phyloP scores from a whole-genome alignment of 2,113 vertebrate genomes.

The Labeo rohita region DNA sequence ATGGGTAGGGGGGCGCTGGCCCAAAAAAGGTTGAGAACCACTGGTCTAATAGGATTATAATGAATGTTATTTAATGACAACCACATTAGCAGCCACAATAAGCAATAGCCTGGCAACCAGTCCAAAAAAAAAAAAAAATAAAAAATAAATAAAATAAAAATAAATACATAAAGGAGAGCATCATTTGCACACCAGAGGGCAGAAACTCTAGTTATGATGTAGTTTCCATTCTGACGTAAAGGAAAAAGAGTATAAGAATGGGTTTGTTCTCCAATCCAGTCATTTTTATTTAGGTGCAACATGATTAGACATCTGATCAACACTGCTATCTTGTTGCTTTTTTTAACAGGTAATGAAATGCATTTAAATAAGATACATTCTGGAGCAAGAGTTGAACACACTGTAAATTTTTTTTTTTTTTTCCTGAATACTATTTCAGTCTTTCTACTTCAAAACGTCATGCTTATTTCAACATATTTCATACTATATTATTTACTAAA shows the following conservation, averaged over 20 bases:
- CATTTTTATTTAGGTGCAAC: not conserved
- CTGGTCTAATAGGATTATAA: too few relatives aligned
- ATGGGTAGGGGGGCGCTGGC: too few relatives aligned
- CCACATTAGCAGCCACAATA: not conserved
- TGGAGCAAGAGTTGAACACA: not conserved
- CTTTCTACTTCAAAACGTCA: too few relatives aligned
- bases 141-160: too few relatives aligned
- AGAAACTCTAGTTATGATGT: not conserved
- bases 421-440: too few relatives aligned
- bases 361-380: not conserved
- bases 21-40: too few relatives aligned
- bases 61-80: not conserved
- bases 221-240: not conserved
- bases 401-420: too few relatives aligned
- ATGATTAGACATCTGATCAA: conserved; percentile 8
- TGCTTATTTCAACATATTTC: too few relatives aligned
- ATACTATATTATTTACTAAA: too few relatives aligned
- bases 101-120: too few relatives aligned
- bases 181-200: conserved; percentile 10
- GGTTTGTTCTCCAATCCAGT: not conserved
- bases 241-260: not conserved
- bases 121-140: too few relatives aligned
- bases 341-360: not conserved
- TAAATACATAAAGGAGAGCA: too few relatives aligned
- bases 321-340: not conserved